These are phyloP conservation scores for Seriola aureovittata DNA, from an alignment of 2,113 vertebrate genomes.

Conservation along the genomic window DNA sequence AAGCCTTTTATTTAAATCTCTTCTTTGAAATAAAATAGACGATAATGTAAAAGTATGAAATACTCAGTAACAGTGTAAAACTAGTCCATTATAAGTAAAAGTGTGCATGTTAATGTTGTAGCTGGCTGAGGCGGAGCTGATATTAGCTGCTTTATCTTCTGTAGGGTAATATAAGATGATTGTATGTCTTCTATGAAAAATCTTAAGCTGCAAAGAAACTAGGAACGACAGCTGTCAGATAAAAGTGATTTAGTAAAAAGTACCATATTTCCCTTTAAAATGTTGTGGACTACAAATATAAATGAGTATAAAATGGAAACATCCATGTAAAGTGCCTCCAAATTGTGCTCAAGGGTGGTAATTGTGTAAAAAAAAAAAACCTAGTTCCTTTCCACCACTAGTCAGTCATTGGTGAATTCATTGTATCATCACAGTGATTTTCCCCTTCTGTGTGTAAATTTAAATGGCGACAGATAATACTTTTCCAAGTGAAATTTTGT, in stretches of 20 bases:
- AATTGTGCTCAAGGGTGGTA: neutral
- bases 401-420: conserved; percentile 4
- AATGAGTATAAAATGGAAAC: neutral
- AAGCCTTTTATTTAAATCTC: too few species aligned
- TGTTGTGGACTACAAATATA: neutral
- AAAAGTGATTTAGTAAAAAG: neutral
- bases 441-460: neutral
- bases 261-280: neutral
- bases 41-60: too few species aligned
- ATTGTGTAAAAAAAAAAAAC: neutral
- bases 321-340: neutral
- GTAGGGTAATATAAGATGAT: too few species aligned
- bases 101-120: too few species aligned
- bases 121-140: too few species aligned
- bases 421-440: conserved; percentile 23
- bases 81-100: too few species aligned
- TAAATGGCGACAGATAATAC: neutral
- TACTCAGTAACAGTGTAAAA: too few species aligned
- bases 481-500: conserved; percentile 5
- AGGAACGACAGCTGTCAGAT: neutral
- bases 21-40: too few species aligned
- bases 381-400: neutral
- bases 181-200: neutral
- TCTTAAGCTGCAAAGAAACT: neutral
- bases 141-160: too few species aligned